phyloP scores from a whole-genome alignment of 1,140 invertebrate species.

The Chlorops oryzae region DNA sequence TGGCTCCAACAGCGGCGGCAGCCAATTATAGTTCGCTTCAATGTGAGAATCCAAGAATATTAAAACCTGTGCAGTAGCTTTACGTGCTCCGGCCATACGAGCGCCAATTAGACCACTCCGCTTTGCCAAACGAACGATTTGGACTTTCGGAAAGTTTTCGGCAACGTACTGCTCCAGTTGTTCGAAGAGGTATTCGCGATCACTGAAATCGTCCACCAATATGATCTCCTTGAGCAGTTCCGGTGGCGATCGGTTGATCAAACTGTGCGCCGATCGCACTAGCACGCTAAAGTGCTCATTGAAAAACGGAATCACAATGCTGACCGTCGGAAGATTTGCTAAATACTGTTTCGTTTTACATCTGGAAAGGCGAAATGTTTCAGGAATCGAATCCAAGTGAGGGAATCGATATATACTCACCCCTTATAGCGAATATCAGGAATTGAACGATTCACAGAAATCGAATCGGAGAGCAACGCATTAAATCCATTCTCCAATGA shows the following conservation, averaged over 20 bases:
- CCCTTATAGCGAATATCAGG: constrained; percentile 71
- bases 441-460: constrained; percentile 74
- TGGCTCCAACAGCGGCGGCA: constrained; percentile 87
- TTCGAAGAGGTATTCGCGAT: constrained; percentile 63
- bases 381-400: not conserved
- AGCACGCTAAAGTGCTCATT: constrained; percentile 88
- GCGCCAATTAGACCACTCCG: constrained; percentile 85
- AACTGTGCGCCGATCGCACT: constrained; percentile 79
- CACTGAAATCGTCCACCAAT: constrained; percentile 86
- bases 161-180: constrained; percentile 70
- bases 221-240: constrained; percentile 84
- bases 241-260: constrained; percentile 73
- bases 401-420: constrained; percentile 50
- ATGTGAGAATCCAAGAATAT: constrained; percentile 92
- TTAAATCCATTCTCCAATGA: constrained; percentile 70
- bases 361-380: constrained; percentile 38
- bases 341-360: constrained; percentile 74
- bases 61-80: constrained; percentile 77
- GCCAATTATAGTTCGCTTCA: constrained; percentile 92
- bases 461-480: constrained; percentile 80
- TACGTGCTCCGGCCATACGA: constrained; percentile 75
- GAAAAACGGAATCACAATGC: constrained; percentile 89
- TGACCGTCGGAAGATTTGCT: constrained; percentile 69
- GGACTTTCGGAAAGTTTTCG: constrained; percentile 65
- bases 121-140: constrained; percentile 64